A percentile compares a stretch with the other conserved stretches of the same genome.
These are phyloP conservation scores for Ariopsis seemanni DNA, from an alignment of 2,113 vertebrate species.

Conservation along the genomic window DNA sequence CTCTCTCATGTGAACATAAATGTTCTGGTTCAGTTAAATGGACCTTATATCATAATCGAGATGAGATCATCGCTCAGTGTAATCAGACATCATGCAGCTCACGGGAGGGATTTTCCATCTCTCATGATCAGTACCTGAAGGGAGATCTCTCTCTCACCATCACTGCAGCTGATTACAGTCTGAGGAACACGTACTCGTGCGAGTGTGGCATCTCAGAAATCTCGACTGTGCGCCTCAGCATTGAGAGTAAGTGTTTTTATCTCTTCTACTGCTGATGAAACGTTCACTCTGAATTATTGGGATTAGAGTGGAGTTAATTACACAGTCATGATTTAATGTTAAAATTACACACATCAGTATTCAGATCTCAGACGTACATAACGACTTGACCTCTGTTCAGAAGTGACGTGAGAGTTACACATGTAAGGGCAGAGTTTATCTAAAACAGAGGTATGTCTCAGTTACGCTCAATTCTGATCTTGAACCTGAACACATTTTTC, in stretches of 20 bases:
- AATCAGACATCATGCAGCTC: slow-evolving; percentile 9
- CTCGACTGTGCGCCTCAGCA: not conserved
- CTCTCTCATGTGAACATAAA: not conserved
- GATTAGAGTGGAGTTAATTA: not conserved
- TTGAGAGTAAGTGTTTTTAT: slow-evolving; percentile 6
- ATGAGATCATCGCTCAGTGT: not conserved
- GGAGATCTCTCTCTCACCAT: slow-evolving; percentile 14
- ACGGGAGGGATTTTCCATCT: not conserved
- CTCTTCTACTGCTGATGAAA: not conserved
- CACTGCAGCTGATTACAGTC: slow-evolving; percentile 2
- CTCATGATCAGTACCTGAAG: slow-evolving; percentile 10
- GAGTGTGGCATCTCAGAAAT: not conserved
- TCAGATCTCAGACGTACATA: not conserved
- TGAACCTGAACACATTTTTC: no score
- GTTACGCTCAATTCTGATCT: no score
- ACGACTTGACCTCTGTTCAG: no score
- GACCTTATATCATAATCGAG: not conserved
- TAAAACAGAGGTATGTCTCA: no score
- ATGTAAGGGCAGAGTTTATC: no score
- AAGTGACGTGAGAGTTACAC: no score
- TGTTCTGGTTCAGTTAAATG: not conserved
- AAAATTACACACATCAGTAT: not conserved
- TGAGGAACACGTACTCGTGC: not conserved
- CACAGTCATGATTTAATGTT: not conserved
- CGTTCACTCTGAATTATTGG: not conserved